Base-by-base conservation (phyloP, 2,797 vertebrate genomes). In the Tokudaia tokunoshimensis region DNA sequence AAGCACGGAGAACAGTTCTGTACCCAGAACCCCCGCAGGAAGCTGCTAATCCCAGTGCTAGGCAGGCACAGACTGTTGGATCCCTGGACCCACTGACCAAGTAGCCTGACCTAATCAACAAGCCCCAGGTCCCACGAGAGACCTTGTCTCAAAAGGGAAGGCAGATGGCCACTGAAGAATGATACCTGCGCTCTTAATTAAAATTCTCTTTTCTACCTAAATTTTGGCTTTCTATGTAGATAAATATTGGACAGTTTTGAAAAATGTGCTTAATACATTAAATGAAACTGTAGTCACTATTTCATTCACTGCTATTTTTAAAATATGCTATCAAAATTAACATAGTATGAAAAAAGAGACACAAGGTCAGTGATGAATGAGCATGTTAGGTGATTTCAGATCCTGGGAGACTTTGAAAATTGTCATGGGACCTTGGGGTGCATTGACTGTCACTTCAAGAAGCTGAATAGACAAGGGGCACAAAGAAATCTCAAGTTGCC, bases 221-320 rank as follows among this genome's bases (percentile, higher is more conserved):
- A 78, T 50, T 70, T 78, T 84, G 61, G 34, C 61, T 91, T 94
- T 86, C 72, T 50, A 13, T 79, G 29, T 26, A 70, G 52, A 55
- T 78, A 91, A 61, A 85, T 37, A 22, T 72, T 85, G 81, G 26
- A 14, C 80, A 84, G 22, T 83, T 83, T 84, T 47, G 22, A n/a
- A 83, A 75, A 94, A 57, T 61, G 34, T 59, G 61, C 31, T 94
- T 78, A 94, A 47, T 90, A 90, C 37, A 17, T 57, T 90, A 63
- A 76, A 37, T 94, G 74, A 67, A 78, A 26, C 13, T 37, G 22
- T 59, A 79, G 31, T 37, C 52, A 44, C 19, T 37, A 50, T 20
- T 70, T 65, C 84, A 63, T 29, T 78, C 41, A 59, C 74, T 37
- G 55, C 61, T 81, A 61, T 72, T 88, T 61, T 47, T 14, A 94